Base-by-base conservation (phyloP, 2,888 invertebrate species). In the Harpalus rufipes region DNA sequence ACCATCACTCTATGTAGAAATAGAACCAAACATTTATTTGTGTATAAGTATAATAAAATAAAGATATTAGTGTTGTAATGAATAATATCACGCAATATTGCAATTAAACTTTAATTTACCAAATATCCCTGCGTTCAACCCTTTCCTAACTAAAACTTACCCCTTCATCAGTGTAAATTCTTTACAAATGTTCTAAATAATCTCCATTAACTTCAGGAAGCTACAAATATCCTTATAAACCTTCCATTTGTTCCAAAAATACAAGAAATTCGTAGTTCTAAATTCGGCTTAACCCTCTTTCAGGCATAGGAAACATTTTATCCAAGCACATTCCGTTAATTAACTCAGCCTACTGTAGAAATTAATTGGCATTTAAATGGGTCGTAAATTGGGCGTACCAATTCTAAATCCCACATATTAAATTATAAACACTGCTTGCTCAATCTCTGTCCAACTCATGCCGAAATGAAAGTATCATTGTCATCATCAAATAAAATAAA, bases 311-410 rank as follows among this genome's bases (percentile, higher is more conserved):
- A 68, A 68, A 68, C 41, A 58, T 78, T 78, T 78, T 25, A 59
- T 58, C 44, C 21, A 39, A 18, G 25, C 76, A 58, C 25, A 78
- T 78, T 78, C 78, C 32, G 61, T 58, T 79, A 79, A 79, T 79
- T 79, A 79, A 79, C 59, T 61, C 58, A 21, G 61, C 16, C 59
- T 61, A 61, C 58, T 12, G 12, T n/a, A 18, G 21, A 65, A 81
- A 81, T 81, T 81, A 81, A 81, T 81, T 61, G 65, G 51, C 41
- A 41, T 81, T 81, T 81, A 65, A 81, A 78, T 78, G 56, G 21
- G 74, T 25, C 21, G 78, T 78, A 58, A 78, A 81, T 81, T 51
- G 65, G 41, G 41, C 51, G 63, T 8, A 18, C 32, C 41, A 63
- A 78, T 56, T 32, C 10, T 56, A 58, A 74, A 58, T 56, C 78